These are phyloP conservation scores for Apocheima hispidaria DNA, from an alignment of 2,888 invertebrate species.

Conservation along the genomic window DNA sequence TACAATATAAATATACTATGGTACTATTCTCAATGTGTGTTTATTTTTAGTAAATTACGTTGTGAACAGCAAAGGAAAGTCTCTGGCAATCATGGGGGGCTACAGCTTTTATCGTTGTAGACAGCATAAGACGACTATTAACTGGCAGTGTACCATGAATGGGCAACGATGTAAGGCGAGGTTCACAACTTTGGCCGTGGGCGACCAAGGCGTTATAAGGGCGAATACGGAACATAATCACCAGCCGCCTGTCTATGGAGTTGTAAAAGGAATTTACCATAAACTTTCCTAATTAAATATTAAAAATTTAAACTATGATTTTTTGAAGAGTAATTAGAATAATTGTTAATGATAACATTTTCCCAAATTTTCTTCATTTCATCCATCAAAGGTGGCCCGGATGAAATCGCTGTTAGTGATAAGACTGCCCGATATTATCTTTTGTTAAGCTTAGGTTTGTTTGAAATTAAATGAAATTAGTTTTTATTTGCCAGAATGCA, in stretches of 20 bases:
- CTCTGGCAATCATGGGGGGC: neutral
- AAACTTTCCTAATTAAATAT: neutral
- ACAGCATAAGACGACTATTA: neutral
- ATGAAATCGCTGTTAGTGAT: no score
- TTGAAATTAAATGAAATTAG: no score
- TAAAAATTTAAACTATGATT: neutral
- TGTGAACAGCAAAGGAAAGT: neutral
- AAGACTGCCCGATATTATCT: no score
- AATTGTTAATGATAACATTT: no score
- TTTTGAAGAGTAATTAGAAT: no score
- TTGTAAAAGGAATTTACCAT: neutral
- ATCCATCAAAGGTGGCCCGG: no score
- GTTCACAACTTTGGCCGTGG: neutral
- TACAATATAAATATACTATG: no score
- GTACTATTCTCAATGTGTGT: no score
- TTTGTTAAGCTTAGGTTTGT: no score
- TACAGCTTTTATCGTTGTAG: neutral
- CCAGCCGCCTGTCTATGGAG: neutral
- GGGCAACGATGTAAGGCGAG: neutral
- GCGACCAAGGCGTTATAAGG: neutral
- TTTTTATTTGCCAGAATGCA: no score
- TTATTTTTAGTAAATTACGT: neutral
- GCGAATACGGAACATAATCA: neutral
- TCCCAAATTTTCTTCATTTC: no score
- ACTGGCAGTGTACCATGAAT: slow-evolving; percentile 1